These are phyloP conservation scores for Henricia sp. DNA, from an alignment of 53 echinoderm and acorn worm species.

Conservation along the genomic window DNA sequence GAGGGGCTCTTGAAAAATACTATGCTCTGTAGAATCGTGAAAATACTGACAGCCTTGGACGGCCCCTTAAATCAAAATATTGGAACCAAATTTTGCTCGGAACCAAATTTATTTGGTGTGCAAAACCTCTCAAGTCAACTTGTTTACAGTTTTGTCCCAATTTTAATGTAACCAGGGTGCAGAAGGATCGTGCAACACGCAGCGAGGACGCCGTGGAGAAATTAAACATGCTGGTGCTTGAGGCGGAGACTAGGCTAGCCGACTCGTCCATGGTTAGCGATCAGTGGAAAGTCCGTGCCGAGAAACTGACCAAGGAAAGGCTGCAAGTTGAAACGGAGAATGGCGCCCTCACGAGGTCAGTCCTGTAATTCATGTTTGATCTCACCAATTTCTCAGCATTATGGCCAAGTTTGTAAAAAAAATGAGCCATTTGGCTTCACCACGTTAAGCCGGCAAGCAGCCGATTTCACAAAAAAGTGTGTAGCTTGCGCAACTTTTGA, in stretches of 20 bases:
- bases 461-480: no score
- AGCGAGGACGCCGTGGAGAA: slow-evolving; percentile 98
- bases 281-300: slow-evolving; percentile 71
- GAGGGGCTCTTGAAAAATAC: no score
- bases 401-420: no score
- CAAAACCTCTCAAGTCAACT: not conserved
- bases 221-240: slow-evolving; percentile 80
- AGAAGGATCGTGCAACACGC: slow-evolving; percentile 89
- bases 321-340: slow-evolving; percentile 71
- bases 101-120: no score
- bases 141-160: not conserved
- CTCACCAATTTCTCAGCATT: no score
- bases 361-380: no score
- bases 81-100: no score
- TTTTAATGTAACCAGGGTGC: slow-evolving; percentile 57
- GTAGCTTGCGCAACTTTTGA: no score
- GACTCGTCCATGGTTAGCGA: slow-evolving; percentile 66
- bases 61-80: slow-evolving; percentile 1
- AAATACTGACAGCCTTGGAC: no score
- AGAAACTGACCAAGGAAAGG: slow-evolving; percentile 69
- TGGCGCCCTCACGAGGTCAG: slow-evolving; percentile 62
- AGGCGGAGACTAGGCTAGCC: slow-evolving; percentile 73
- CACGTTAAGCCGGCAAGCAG: no score
- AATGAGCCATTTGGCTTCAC: not conserved
- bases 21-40: no score